phyloP scores from a whole-genome alignment of 92 coral and sea anemone species.

The Galaxea fascicularis region DNA sequence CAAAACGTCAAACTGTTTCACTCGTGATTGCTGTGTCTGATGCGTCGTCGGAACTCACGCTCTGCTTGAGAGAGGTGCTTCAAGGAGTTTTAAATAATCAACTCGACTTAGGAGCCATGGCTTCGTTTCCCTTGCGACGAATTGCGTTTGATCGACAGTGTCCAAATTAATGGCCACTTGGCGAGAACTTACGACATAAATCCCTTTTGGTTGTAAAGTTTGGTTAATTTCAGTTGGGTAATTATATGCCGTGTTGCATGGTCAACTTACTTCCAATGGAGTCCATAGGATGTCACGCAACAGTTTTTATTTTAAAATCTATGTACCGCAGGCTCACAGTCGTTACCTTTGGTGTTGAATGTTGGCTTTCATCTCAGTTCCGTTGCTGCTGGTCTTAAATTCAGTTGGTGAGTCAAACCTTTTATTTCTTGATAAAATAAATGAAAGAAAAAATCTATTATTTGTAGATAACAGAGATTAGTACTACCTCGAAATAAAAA shows the following conservation, averaged over 20 bases:
- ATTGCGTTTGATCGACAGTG: neutral
- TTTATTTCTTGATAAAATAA: too few species aligned
- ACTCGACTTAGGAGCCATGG: neutral
- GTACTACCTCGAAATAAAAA: too few species aligned
- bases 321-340: too few species aligned
- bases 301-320: too few species aligned
- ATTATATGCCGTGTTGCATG: neutral
- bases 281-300: neutral
- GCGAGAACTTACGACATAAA: neutral
- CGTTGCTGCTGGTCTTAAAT: too few species aligned
- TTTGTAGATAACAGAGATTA: too few species aligned
- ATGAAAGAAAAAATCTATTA: too few species aligned
- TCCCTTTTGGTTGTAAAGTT: neutral
- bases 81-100: neutral
- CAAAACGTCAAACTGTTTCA: neutral
- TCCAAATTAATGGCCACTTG: neutral
- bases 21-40: neutral
- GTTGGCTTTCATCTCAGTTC: too few species aligned
- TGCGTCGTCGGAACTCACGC: neutral
- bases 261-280: too few species aligned
- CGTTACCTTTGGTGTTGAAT: too few species aligned
- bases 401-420: too few species aligned
- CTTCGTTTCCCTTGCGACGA: slow-evolving; percentile 6
- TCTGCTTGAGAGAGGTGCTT: neutral
- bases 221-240: neutral